Evolutionary conservation across 2,797 vertebrate genomes (phyloP).

Genomic region (Platalea minor): DNA sequence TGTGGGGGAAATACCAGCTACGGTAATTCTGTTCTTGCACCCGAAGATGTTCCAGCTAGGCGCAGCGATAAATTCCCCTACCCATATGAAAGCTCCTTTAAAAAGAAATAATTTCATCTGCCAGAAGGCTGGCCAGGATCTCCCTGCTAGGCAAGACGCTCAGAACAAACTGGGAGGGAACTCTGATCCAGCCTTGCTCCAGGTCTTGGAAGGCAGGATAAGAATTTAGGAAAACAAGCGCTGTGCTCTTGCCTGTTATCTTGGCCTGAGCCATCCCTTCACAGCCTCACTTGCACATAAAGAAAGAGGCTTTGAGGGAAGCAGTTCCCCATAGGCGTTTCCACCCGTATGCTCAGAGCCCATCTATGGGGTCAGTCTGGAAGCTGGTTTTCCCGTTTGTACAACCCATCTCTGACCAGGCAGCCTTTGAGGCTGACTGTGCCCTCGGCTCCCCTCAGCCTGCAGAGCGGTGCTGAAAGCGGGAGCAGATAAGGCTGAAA

Average conservation of each 20-base stretch:
- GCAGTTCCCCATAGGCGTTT: background rate
- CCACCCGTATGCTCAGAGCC: fast-evolving
- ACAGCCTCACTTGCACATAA: fast-evolving
- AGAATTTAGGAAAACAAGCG: background rate
- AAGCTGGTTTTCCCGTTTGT: background rate
- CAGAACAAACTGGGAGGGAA: background rate
- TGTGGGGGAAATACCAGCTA: background rate
- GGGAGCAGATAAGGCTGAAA: background rate
- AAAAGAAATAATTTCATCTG: background rate
- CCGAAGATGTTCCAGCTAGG: background rate
- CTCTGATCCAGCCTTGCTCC: background rate
- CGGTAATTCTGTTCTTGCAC: background rate
- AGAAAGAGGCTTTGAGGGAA: background rate
- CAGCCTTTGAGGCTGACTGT: background rate
- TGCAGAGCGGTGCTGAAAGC: background rate
- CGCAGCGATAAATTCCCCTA: fast-evolving
- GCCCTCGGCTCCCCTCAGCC: background rate
- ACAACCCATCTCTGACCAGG: background rate
- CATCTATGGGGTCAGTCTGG: fast-evolving
- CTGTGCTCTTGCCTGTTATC: background rate
- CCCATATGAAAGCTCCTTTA: background rate
- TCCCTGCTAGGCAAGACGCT: background rate
- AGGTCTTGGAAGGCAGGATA: background rate
- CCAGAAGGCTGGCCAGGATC: background rate
- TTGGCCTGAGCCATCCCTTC: background rate